These are phyloP conservation scores for silkworm (Bombyx mori) DNA, from an alignment of 1,140 invertebrate genomes.

Conservation along the genomic window ASM3026992v2 NC_085114.1:8383501-8384000, in stretches of 20 bases:
- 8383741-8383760: slow-evolving; percentile 44
- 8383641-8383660: slow-evolving; percentile 41
- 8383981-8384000: slow-evolving; percentile 61
- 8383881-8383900: slow-evolving; percentile 23
- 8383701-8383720: slow-evolving; percentile 64
- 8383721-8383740: slow-evolving; percentile 56
- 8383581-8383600: slow-evolving; percentile 66
- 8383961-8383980: slow-evolving; percentile 65
- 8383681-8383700: slow-evolving; percentile 58
- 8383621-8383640: slow-evolving; percentile 39
- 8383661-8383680: slow-evolving; percentile 55
- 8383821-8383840: no score
- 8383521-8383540: slow-evolving; percentile 49
- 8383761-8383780: slow-evolving; percentile 58
- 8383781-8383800: slow-evolving; percentile 59
- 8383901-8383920: slow-evolving; percentile 50
- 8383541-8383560: slow-evolving; percentile 61
- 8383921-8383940: slow-evolving; percentile 58
- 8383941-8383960: slow-evolving; percentile 40
- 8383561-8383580: slow-evolving; percentile 64
- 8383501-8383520: slow-evolving; percentile 26
- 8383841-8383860: no score
- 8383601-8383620: slow-evolving; percentile 50
- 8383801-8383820: slow-evolving; percentile 6
- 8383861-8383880: not conserved